Evolutionary conservation across 2,888 invertebrate genomes (phyloP), one percentile per base, ranked within the genome.

Genomic region (Rhagium mordax): DNA sequence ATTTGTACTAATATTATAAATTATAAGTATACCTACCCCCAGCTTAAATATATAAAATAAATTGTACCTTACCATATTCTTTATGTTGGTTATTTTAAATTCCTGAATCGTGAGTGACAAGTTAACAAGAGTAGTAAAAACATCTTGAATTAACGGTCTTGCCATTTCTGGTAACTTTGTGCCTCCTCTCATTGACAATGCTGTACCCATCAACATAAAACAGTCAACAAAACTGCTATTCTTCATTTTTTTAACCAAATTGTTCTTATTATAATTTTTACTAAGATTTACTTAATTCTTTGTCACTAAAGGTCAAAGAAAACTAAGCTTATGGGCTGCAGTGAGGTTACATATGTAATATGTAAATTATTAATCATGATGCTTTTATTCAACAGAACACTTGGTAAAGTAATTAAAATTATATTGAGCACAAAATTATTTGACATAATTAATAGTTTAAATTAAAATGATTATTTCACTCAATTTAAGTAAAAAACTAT

Each of bases 151-250:
- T 49, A 79, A 33, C 1, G 81, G 80, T 33, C 79, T 71, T 6
- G 68, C 77, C 79, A 78, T 82, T 72, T 80, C 80, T 10, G 74
- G 73, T 57, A 80, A 29, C 55, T 75, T 74, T 69, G 76, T 66
- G 41, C 71, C 74, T 59, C 75, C 71, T 51, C 74, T 78, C 67
- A 82, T 65, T 4, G 83, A 82, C 7, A 84, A 62, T 15, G 80
- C 81, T 18, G 81, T 80, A 27, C 81, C 79, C 76, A 83, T 80
- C 62, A 84, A 74, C 77, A 84, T 77, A 61, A 84, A 81, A 70
- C 83, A 84, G 74, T 84, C 81, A 2, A 83, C 76, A 48, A 65
- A 67, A 71, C 80, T 81, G 71, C 77, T 77, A 55, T 78, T 75
- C 66, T 65, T 78, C 81, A 81, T 79, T 59, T 48, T 55, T 47